Conservation (phyloP, 2,113 vertebrate species). For the Parotia lawesii region DNA sequence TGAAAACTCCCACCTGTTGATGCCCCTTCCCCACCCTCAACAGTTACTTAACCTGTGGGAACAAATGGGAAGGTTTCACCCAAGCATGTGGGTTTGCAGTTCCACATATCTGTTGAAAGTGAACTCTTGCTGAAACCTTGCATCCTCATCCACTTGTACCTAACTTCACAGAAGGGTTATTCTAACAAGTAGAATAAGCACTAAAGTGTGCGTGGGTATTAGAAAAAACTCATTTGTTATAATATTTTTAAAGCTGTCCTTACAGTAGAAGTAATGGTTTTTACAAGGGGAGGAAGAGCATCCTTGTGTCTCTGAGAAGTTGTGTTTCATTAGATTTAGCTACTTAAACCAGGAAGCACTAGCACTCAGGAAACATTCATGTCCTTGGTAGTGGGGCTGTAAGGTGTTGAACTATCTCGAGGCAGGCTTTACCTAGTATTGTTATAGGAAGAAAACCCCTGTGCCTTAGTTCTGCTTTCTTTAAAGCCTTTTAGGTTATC, state of each 20-base stretch:
- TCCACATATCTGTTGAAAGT: neutral
- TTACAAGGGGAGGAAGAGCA: neutral
- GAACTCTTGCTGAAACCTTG: neutral
- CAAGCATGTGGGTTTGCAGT: neutral
- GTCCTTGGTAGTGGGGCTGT: neutral
- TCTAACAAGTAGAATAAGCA: neutral
- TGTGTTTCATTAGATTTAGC: neutral
- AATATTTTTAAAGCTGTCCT: neutral
- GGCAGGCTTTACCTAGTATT: neutral
- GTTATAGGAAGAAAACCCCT: neutral
- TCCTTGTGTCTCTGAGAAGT: neutral
- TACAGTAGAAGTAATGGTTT: neutral
- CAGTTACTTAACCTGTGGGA: neutral
- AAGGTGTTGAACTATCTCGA: neutral
- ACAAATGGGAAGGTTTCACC: neutral
- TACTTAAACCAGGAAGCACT: neutral
- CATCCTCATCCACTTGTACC: fast-evolving
- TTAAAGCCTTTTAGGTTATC: neutral
- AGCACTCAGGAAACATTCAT: neutral
- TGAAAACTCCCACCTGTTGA: neutral
- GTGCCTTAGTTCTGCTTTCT: neutral
- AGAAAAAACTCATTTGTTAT: neutral
- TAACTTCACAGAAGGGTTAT: neutral
- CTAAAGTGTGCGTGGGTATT: neutral
- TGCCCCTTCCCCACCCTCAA: neutral